Base-by-base conservation (phyloP, 2,888 invertebrate genomes). In the Siphlonurus alternatus region DNA sequence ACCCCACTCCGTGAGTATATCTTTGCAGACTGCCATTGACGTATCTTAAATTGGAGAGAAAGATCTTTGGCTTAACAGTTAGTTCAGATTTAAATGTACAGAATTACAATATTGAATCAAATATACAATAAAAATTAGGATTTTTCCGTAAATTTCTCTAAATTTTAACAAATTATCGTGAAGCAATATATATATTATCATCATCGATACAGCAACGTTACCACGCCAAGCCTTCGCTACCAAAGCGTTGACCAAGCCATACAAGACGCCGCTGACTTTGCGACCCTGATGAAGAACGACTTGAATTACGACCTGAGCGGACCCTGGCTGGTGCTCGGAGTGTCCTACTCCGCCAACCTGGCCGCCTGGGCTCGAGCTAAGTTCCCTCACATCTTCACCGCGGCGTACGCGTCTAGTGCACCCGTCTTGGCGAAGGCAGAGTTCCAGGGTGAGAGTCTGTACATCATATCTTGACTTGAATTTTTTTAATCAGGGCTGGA, bases 271-370 rank as follows among this genome's bases (percentile, higher is more conserved):
- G 79, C 79, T 7, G 67, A 71, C 59, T 79, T 79, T 69, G 74
- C 76, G 15, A 66, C 70, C 22, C 69, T 67, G 61, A 74, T 75
- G 67, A 73, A 73, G 7, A 67, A 69, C n/a, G n/a, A n/a, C 7
- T 59, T 70, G n/a, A 24, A 64, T 18, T 61, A 64, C 56, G 61
- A 64, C 10, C 54, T 70, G 18, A 61, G 64, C 7, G 68, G 69
- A 15, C 71, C 69, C 64, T 56, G 56, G 10, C 75, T 79, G 1
- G 76, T 83, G 15, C 78, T 83, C 25, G 84, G 84, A 0, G 83
- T 82, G 38, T 82, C 82, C 0, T 83, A 83, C 71, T 78, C 82
- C 0, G 84, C 81, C 62, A 79, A 76, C 65, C 76, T 84, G 77
- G 83, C 82, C 0, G 78, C 80, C 0, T 84, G 84, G 84, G 77